Conservation (phyloP, 2,797 vertebrate genomes). For the Sebastes vulpes region DNA sequence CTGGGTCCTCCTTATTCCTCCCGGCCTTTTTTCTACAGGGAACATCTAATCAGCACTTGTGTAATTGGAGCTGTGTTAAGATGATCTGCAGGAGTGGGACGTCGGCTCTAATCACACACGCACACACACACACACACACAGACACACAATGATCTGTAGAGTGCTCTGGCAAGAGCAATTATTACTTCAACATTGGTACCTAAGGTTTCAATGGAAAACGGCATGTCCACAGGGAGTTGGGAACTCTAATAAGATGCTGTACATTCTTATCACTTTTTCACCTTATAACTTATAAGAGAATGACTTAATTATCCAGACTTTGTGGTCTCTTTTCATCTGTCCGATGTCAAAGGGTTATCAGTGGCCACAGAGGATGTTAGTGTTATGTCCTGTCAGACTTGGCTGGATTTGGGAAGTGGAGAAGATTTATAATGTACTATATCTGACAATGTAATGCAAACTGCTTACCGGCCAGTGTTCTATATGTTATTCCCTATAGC, state of each 20-base stretch:
- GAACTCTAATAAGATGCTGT: conserved; percentile 37
- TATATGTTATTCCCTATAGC: not conserved
- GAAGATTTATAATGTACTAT: not conserved
- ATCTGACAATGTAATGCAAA: not conserved
- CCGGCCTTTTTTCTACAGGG: conserved; percentile 43
- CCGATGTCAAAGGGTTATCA: conserved; percentile 4
- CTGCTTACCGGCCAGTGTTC: not conserved
- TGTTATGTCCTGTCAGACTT: not conserved
- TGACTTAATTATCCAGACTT: conserved; percentile 31
- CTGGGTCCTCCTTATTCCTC: conserved; percentile 29
- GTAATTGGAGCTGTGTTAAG: conserved; percentile 67
- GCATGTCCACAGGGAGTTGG: conserved; percentile 26
- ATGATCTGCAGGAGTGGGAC: conserved; percentile 61
- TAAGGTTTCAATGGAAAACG: conserved; percentile 30
- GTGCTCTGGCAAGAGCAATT: conserved; percentile 51
- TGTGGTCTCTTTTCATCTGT: conserved; percentile 24
- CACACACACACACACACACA: conserved; percentile 15
- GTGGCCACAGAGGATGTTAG: not conserved
- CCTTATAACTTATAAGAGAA: conserved; percentile 48
- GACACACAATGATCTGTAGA: not conserved
- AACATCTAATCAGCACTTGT: conserved; percentile 61
- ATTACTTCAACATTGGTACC: conserved; percentile 51
- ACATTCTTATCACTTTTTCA: conserved; percentile 41
- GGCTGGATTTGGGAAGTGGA: not conserved
- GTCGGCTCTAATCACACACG: conserved; percentile 47